Evolutionary conservation across 1,140 invertebrate genomes (phyloP).

Genomic region (Leptinotarsa lineolata): DNA sequence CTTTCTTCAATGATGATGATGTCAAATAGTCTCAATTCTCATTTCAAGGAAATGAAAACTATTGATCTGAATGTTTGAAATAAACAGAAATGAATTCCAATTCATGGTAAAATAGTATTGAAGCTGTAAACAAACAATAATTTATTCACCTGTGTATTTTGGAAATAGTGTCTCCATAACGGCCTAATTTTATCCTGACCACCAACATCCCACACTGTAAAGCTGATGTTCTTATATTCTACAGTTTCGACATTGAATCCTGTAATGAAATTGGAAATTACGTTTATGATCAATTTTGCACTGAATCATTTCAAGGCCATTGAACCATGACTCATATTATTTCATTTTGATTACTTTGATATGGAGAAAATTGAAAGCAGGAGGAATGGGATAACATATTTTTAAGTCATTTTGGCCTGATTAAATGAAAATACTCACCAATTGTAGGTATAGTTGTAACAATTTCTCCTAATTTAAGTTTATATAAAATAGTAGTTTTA

Average conservation of each 20-base stretch:
- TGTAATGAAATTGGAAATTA: conserved; percentile 54
- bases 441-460: conserved; percentile 99
- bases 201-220: conserved; percentile 91
- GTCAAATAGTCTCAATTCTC: too few species aligned
- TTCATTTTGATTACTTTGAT: conserved; percentile 1
- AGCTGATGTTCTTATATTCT: conserved; percentile 95
- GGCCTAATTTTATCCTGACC: conserved; percentile 91
- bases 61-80: too few species aligned
- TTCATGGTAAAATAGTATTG: too few species aligned
- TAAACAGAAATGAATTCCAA: too few species aligned
- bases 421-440: conserved; percentile 68
- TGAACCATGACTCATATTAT: conserved; percentile 16
- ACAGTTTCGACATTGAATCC: conserved; percentile 96
- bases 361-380: not conserved
- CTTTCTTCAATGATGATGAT: too few species aligned
- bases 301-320: conserved; percentile 18
- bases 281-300: conserved; percentile 6
- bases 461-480: conserved; percentile 99
- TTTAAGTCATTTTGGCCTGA: not conserved
- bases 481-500: conserved; percentile 99
- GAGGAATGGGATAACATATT: not conserved
- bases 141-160: conserved; percentile 70
- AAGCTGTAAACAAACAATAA: not conserved
- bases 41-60: too few species aligned
- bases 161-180: conserved; percentile 86